phyloP scores from a whole-genome alignment of 1,140 invertebrate genomes.

The Periplaneta americana region DNA sequence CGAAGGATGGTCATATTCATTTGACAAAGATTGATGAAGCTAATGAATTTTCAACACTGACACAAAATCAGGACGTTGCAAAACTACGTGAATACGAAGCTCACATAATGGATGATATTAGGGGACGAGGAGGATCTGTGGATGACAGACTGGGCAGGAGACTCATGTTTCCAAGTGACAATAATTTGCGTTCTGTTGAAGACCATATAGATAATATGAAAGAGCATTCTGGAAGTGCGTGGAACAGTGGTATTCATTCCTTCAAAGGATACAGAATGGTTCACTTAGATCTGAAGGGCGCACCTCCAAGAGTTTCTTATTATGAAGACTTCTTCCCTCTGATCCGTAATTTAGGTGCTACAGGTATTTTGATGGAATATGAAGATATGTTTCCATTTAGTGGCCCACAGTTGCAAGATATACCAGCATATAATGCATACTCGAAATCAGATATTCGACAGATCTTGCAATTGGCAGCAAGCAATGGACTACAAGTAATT shows the following conservation, averaged over 20 bases:
- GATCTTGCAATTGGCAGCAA: slow-evolving; percentile 39
- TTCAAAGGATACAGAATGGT: slow-evolving; percentile 41
- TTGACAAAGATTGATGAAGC: background rate
- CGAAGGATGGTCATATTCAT: background rate
- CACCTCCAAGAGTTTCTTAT: slow-evolving; percentile 69
- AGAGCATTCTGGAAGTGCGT: background rate
- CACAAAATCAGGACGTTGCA: background rate
- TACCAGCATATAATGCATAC: slow-evolving; percentile 46
- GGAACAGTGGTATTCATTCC: background rate
- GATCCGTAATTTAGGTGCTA: slow-evolving; percentile 59
- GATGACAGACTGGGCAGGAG: slow-evolving; percentile 1
- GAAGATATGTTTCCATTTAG: slow-evolving; percentile 64
- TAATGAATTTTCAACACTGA: background rate
- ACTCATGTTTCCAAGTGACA: background rate
- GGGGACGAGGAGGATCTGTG: background rate
- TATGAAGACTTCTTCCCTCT: slow-evolving; percentile 69
- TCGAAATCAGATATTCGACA: slow-evolving; percentile 41
- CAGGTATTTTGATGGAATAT: slow-evolving; percentile 53
- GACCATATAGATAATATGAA: background rate
- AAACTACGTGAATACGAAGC: slow-evolving; percentile 3
- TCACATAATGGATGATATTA: slow-evolving; percentile 8
- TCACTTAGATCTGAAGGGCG: slow-evolving; percentile 89
- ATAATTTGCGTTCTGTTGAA: background rate
- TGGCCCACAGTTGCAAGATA: slow-evolving; percentile 35
- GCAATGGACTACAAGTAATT: slow-evolving; percentile 39